A percentile compares a stretch with the other conserved stretches of the same genome.
Evolutionary conservation across 2,888 invertebrate species (phyloP).

Genomic region (Epinotia nisella): DNA sequence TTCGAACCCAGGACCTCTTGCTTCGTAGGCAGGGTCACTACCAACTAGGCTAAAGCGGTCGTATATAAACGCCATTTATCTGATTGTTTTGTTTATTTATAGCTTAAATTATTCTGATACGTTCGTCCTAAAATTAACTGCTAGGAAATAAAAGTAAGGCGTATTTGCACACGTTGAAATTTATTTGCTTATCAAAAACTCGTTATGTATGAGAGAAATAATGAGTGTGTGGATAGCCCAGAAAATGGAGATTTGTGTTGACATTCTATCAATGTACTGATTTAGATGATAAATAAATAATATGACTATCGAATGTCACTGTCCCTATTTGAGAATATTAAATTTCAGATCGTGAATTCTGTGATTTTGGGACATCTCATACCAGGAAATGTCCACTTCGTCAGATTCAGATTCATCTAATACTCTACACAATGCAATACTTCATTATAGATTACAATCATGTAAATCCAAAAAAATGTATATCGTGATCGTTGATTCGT

Average conservation of each 20-base stretch:
- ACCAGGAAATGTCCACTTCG: no score
- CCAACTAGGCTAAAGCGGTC: no score
- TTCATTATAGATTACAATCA: no score
- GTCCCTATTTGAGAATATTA: background rate
- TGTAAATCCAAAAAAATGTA: no score
- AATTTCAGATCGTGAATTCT: background rate
- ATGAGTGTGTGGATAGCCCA: background rate
- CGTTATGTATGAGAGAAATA: background rate
- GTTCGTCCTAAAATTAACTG: background rate
- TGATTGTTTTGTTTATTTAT: no score
- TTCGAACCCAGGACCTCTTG: no score
- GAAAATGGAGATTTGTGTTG: background rate
- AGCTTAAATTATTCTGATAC: background rate
- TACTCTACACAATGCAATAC: no score
- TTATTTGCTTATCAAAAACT: slow-evolving; percentile 3
- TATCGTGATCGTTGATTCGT: no score
- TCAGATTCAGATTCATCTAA: no score
- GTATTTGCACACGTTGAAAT: background rate
- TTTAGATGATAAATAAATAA: slow-evolving; percentile 11
- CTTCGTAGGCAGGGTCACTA: no score
- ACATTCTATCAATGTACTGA: slow-evolving; percentile 5
- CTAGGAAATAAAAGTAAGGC: background rate
- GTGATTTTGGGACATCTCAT: no score
- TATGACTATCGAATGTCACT: background rate
- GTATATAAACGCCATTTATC: no score